Base-by-base conservation (phyloP, 2,113 vertebrate genomes). In the Poecilia latipinna region DNA sequence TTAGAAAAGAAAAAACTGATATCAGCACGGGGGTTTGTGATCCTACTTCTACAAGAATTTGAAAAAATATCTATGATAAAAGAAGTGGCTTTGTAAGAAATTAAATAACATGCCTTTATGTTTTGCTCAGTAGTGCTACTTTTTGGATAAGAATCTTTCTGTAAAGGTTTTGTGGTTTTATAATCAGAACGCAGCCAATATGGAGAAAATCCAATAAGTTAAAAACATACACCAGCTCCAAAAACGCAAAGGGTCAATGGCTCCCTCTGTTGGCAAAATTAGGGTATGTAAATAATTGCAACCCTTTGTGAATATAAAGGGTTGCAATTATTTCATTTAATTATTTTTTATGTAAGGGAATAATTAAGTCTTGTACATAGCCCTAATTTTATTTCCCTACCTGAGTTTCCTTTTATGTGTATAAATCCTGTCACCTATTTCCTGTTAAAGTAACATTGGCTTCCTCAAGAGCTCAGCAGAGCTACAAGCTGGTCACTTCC, bases 231-330 rank as follows among this genome's bases (percentile, higher is more conserved):
- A 42, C 57, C 65, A 80, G 57, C 15, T 51, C 0, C 3, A 1
- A 54, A 75, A 17, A 31, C 29, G 70, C 22, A 64, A 68, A 74
- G 61, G 79, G 65, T 73, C 31, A 24, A 80, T 81, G 80, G 87
- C 91, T 74, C 90, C 89, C 83, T 87, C 92, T 92, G 78, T 61
- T 88, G 92, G 90, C 35, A 1, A 66, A 0, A 83, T 19, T 1
- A 61, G 22, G 65, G 17, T n/a, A 37, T 75, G 35, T 57, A 26
- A 77, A 51, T 63, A 73, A 26, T 26, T 26, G 26, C 26, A 26
- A 26, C 26, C 26, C 26, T 42, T n/a, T 57, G 2, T 42, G 39
- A 42, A 15, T 42, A 42, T 42, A 42, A 42, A 42, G 39, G 39
- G 13, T 4, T 37, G 13, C 39, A 42, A 42, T 42, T 42, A 42